Base-by-base conservation (phyloP, 2,797 vertebrate species). In the Labroides dimidiatus region DNA sequence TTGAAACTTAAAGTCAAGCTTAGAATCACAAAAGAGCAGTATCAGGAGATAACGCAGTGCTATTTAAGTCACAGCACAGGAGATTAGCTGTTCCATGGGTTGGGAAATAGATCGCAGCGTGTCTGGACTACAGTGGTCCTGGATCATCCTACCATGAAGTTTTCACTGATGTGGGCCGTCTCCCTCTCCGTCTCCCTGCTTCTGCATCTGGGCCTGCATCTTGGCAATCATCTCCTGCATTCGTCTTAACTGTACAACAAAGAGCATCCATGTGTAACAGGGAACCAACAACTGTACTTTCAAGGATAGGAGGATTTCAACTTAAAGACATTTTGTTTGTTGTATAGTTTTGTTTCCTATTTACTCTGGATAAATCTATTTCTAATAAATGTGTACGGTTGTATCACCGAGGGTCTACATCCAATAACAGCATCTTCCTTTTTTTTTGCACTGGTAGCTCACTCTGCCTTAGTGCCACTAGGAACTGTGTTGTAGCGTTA, bases 191-290 rank as follows among this genome's bases (percentile, higher is more conserved):
- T 97, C 96, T 36, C 95, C 97, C 4, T 98, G 96, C 92, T 97
- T 93, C 90, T 98, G 97, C 96, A 99, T 99, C 92, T 99, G 97
- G 0, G 96, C 96, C 87, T 99, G 97, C 98, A 99, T 99, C 75
- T 97, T 96, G 0, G 95, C 94, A 2, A 99, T 99, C 98, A 99
- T 98, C 90, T 99, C 96, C 80, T 99, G 98, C 98, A 99, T 99
- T 65, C 98, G 95, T 48, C 97, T 96, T 75, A 99, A 92, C 98
- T 99, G 36, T 6, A n/a, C 0, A 1, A 81, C 57, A 77, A 6
- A 72, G 14, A 64, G 45, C 13, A 71, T 36, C 0, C 20, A 54
- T 49, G 41, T 39, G 17, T 37, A 13, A 61, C 16, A 55, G 9
- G n/a, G 19, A n/a, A 39, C 64, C 39, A 41, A 45, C 10, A 52